These are phyloP conservation scores for Chitala chitala DNA, from an alignment of 2,113 vertebrate genomes.

Conservation along the genomic window DNA sequence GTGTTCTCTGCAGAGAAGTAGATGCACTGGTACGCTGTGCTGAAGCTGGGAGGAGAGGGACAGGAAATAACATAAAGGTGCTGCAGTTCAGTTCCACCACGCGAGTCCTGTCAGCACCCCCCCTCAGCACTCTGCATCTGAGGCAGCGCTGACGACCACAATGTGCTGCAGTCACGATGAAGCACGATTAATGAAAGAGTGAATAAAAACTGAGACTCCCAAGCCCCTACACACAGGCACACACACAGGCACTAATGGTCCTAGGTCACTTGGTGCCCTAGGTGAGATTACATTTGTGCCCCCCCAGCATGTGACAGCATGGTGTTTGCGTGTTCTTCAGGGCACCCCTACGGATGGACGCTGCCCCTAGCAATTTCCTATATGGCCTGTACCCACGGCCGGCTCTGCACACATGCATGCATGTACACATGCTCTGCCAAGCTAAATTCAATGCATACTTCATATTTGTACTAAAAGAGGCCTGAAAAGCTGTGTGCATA, in stretches of 20 bases:
- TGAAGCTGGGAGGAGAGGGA: slow-evolving; percentile 56
- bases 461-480: not conserved
- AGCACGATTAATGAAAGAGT: not conserved
- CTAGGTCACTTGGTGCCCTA: too few relatives aligned
- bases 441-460: not conserved
- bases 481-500: not conserved
- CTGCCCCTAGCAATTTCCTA: not conserved
- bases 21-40: slow-evolving; percentile 97
- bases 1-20: slow-evolving; percentile 98
- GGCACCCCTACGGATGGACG: not conserved
- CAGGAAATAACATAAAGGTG: not conserved
- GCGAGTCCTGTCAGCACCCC: too few relatives aligned
- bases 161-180: not conserved
- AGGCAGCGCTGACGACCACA: not conserved
- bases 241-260: too few relatives aligned
- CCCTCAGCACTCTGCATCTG: not conserved
- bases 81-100: not conserved
- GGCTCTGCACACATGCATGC: too few relatives aligned
- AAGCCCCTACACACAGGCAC: not conserved
- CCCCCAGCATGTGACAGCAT: not conserved
- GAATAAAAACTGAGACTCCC: not conserved
- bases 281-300: not conserved
- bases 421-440: not conserved
- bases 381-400: too few relatives aligned
- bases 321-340: too few relatives aligned